Conservation (phyloP, 2,797 vertebrate species). For the Sebastes jordani region DNA sequence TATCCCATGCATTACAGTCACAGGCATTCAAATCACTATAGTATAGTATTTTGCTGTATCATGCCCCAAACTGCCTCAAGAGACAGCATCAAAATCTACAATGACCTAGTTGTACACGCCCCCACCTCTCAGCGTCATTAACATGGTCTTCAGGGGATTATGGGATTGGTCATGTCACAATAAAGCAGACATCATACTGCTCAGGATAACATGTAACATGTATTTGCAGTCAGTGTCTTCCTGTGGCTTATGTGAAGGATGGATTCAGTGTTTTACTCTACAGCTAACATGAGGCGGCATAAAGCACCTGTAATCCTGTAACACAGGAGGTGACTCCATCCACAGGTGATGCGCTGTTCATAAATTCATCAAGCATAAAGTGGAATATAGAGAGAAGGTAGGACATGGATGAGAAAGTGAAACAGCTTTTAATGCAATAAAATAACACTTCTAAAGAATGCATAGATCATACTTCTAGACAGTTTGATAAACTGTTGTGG, state of each 20-base stretch:
- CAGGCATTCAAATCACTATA: neutral
- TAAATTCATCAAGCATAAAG: neutral
- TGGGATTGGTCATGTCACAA: neutral
- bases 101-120: neutral
- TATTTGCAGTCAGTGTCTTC: neutral
- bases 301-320: constrained; percentile 17
- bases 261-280: neutral
- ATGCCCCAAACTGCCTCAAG: neutral
- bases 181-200: neutral
- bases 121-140: neutral
- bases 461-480: neutral
- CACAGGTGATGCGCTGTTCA: neutral
- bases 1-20: neutral
- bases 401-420: neutral
- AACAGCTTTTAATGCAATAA: neutral
- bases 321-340: neutral
- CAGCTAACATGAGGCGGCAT: neutral
- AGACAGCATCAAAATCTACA: neutral
- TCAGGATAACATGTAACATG: neutral
- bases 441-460: neutral
- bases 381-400: neutral
- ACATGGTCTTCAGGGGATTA: neutral
- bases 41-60: neutral
- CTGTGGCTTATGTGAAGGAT: neutral
- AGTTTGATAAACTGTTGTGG: neutral